Percentiles rank a stretch among this genome's conserved stretches.
These are phyloP conservation scores for Morpho helenor DNA, from an alignment of 2,888 invertebrate species.

Conservation along the genomic window DNA sequence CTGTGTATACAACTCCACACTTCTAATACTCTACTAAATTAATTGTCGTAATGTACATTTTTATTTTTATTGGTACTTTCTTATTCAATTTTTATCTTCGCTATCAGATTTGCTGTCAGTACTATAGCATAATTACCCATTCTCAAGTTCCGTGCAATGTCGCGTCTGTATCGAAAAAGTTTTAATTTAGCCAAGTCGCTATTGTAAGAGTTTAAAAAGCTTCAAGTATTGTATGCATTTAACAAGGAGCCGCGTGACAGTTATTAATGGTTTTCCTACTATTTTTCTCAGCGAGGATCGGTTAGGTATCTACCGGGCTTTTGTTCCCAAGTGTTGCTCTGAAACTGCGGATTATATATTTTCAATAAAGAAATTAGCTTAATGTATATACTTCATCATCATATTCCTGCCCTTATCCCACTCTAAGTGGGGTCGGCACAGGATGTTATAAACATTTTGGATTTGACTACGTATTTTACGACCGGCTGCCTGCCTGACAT, in stretches of 20 bases:
- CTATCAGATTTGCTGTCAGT: slow-evolving; percentile 29
- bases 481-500: too few relatives aligned
- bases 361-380: slow-evolving; percentile 21
- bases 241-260: slow-evolving; percentile 75
- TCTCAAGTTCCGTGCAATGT: slow-evolving; percentile 73
- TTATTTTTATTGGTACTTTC: background rate
- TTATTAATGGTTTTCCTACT: slow-evolving; percentile 75
- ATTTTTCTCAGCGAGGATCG: slow-evolving; percentile 76
- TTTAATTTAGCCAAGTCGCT: slow-evolving; percentile 78
- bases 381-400: background rate
- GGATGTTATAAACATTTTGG: too few relatives aligned
- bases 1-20: too few relatives aligned
- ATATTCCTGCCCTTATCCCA: too few relatives aligned
- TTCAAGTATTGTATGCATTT: slow-evolving; percentile 79
- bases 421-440: too few relatives aligned
- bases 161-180: slow-evolving; percentile 76
- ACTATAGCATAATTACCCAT: slow-evolving; percentile 70
- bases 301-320: slow-evolving; percentile 58
- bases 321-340: slow-evolving; percentile 48
- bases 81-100: background rate
- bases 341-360: slow-evolving; percentile 26
- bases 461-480: too few relatives aligned
- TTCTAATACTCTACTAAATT: background rate
- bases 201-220: slow-evolving; percentile 77
- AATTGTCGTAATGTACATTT: background rate